These are phyloP conservation scores for Epinephelus malabaricus DNA, from an alignment of 2,797 vertebrate genomes.

Conservation along the genomic window DNA sequence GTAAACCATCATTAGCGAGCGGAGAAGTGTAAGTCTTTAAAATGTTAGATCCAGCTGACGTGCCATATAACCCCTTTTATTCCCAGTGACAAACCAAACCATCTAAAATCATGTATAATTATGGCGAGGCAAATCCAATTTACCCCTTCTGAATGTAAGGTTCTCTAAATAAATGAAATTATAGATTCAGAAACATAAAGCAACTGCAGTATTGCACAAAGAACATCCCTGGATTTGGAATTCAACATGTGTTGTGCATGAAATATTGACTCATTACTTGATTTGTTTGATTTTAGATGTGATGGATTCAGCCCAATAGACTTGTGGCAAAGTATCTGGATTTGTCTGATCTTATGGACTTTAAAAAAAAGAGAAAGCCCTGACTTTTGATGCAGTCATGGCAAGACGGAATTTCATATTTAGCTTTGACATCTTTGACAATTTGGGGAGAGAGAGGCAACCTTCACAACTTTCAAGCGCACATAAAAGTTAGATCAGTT, in stretches of 20 bases:
- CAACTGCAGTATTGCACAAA: conserved; percentile 33
- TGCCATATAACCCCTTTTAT: conserved; percentile 80
- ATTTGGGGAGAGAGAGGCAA: conserved; percentile 81
- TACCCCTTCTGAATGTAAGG: conserved; percentile 71
- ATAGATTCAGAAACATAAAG: conserved; percentile 71
- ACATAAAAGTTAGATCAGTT: conserved; percentile 89
- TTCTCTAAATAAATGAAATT: conserved; percentile 79
- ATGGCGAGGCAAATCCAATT: conserved; percentile 79
- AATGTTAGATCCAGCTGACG: conserved; percentile 82
- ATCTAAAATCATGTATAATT: conserved; percentile 84
- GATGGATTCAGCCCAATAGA: conserved; percentile 26
- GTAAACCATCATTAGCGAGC: conserved; percentile 86
- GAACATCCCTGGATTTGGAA: conserved; percentile 13
- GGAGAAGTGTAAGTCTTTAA: conserved; percentile 81
- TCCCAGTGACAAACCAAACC: conserved; percentile 83
- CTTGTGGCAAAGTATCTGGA: conserved; percentile 41
- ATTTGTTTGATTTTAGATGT: conserved; percentile 35
- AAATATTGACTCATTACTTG: conserved; percentile 35
- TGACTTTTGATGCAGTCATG: conserved; percentile 80
- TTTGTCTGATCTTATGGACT: conserved; percentile 76
- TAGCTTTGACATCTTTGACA: conserved; percentile 88
- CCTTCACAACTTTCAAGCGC: conserved; percentile 89
- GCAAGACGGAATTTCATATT: conserved; percentile 83
- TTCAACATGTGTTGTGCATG: neutral
- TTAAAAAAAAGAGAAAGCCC: conserved; percentile 53